Conservation (phyloP, 2,113 vertebrate species). For the rat (Rattus norvegicus) region GRCr8 NC_086019.1:172292501-172293000, state of each 20-base stretch:
- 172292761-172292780: not conserved
- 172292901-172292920: not conserved
- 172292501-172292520: constrained; percentile 13
- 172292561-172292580: constrained; percentile 58
- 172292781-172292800: not conserved
- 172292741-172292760: not conserved
- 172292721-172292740: not conserved
- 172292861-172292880: not conserved
- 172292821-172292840: not conserved
- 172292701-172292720: not conserved
- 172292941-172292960: not conserved
- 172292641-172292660: constrained; percentile 60
- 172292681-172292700: not conserved
- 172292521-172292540: constrained; percentile 52
- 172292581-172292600: constrained; percentile 64
- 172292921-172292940: not conserved
- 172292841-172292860: not conserved
- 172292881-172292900: not conserved
- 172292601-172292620: constrained; percentile 55
- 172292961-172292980: not conserved
- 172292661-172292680: constrained; percentile 59
- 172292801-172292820: not conserved
- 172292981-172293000: not conserved
- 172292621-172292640: constrained; percentile 64
- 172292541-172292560: constrained; percentile 48